These are phyloP conservation scores for Conus canariensis DNA, from an alignment of 2,888 invertebrate genomes.

Conservation along the genomic window DNA sequence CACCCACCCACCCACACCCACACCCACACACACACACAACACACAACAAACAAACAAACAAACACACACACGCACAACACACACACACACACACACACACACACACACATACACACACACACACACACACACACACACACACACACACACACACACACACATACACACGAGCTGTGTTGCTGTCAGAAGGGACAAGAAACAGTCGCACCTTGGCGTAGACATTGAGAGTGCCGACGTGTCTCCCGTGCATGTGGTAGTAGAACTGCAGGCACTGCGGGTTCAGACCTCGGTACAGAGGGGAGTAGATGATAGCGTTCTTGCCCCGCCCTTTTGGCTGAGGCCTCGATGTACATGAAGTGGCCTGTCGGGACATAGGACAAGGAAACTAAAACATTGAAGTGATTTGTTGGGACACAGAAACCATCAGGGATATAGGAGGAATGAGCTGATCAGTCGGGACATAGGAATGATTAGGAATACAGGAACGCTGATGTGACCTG, in stretches of 20 bases:
- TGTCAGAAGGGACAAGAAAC: not conserved
- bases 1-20: too few species aligned
- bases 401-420: not conserved
- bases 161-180: not conserved
- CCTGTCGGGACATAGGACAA: constrained; percentile 56
- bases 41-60: not conserved
- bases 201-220: constrained; percentile 31
- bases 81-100: too few species aligned
- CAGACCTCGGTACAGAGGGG: constrained; percentile 70
- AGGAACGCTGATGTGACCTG: too few species aligned
- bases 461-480: too few species aligned
- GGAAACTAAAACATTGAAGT: not conserved
- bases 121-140: constrained; percentile 8
- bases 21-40: not conserved
- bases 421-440: too few species aligned
- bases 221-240: constrained; percentile 51
- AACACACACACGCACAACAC: too few species aligned
- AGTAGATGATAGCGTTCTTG: constrained; percentile 67
- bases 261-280: constrained; percentile 70
- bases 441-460: too few species aligned
- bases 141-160: constrained; percentile 22
- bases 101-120: too few species aligned
- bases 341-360: constrained; percentile 74
- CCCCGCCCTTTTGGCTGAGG: constrained; percentile 65
- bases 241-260: constrained; percentile 71